These are phyloP conservation scores for Bombyx mandarina DNA, from an alignment of 1,140 invertebrate species.

Conservation along the genomic window DNA sequence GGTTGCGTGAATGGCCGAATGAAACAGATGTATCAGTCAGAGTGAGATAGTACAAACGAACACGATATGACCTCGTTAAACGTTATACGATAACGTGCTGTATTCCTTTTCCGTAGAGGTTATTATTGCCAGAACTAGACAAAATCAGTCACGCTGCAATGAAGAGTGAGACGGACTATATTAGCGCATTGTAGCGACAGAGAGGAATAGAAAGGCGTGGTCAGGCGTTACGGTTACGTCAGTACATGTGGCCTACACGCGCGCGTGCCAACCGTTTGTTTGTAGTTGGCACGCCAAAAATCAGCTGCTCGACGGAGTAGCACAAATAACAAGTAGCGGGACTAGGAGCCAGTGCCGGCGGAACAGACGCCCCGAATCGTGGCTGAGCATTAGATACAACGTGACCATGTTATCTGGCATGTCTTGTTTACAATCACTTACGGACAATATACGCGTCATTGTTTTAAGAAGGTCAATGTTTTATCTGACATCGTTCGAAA, in stretches of 20 bases:
- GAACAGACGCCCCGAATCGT: no score
- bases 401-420: no score
- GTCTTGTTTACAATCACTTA: no score
- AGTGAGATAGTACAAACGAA: slow-evolving; percentile 16
- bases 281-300: slow-evolving; percentile 49
- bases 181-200: slow-evolving; percentile 18
- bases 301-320: slow-evolving; percentile 47
- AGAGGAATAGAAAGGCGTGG: slow-evolving; percentile 38
- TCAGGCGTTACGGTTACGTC: slow-evolving; percentile 32
- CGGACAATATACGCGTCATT: no score
- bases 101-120: slow-evolving; percentile 16
- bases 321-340: slow-evolving; percentile 29
- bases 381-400: no score
- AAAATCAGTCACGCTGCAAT: slow-evolving; percentile 33
- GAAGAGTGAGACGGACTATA: slow-evolving; percentile 28
- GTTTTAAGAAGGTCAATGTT: no score
- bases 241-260: slow-evolving; percentile 28
- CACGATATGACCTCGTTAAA: slow-evolving; percentile 11
- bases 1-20: slow-evolving; percentile 16
- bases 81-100: slow-evolving; percentile 19
- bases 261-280: slow-evolving; percentile 37
- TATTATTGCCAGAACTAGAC: slow-evolving; percentile 13
- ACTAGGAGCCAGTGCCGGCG: slow-evolving; percentile 4
- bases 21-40: slow-evolving; percentile 21
- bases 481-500: no score